Percentiles rank a stretch among this genome's conserved stretches.
Evolutionary conservation across 92 coral and sea anemone genomes (phyloP).

Genomic region (Virgularia gustaviana): DNA sequence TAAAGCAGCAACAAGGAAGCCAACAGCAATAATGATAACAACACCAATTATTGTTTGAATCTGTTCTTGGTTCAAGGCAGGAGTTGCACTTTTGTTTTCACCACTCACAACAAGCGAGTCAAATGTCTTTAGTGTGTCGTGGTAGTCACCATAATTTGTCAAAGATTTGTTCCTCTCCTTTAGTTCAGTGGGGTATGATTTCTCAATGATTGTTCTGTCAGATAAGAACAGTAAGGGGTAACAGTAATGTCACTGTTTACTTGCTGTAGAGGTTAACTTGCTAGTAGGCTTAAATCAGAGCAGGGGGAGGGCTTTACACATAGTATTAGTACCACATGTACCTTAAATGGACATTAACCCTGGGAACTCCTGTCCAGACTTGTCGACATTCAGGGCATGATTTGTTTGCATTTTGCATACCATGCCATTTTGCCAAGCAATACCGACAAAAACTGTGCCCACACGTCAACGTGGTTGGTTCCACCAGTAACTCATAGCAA

Average conservation of each 20-base stretch:
- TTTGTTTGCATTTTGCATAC: slow-evolving; percentile 62
- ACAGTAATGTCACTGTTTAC: background rate
- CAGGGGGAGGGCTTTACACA: background rate
- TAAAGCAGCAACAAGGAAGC: slow-evolving; percentile 53
- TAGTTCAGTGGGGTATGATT: slow-evolving; percentile 60
- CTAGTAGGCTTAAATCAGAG: background rate
- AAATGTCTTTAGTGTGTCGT: slow-evolving; percentile 56
- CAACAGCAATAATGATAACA: slow-evolving; percentile 3
- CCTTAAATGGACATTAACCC: slow-evolving; percentile 71
- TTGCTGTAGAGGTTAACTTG: background rate
- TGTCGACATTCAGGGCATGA: slow-evolving; percentile 90
- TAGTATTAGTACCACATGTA: too few species aligned
- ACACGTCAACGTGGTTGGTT: slow-evolving; percentile 94
- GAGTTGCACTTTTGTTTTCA: slow-evolving; percentile 1
- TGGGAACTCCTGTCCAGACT: slow-evolving; percentile 75
- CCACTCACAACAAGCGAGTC: too few species aligned
- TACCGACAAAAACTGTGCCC: slow-evolving; percentile 92
- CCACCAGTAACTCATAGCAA: slow-evolving; percentile 90
- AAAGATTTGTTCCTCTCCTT: slow-evolving; percentile 33
- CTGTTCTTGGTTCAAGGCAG: slow-evolving; percentile 27
- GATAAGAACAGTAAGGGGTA: background rate
- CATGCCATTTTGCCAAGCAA: slow-evolving; percentile 88
- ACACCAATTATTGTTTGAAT: slow-evolving; percentile 6
- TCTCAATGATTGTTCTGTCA: slow-evolving; percentile 71
- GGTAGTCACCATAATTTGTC: slow-evolving; percentile 41